Percentiles rank a stretch among this genome's conserved stretches.
Evolutionary conservation across 2,888 invertebrate species (phyloP).

Genomic region (Seira musarum): DNA sequence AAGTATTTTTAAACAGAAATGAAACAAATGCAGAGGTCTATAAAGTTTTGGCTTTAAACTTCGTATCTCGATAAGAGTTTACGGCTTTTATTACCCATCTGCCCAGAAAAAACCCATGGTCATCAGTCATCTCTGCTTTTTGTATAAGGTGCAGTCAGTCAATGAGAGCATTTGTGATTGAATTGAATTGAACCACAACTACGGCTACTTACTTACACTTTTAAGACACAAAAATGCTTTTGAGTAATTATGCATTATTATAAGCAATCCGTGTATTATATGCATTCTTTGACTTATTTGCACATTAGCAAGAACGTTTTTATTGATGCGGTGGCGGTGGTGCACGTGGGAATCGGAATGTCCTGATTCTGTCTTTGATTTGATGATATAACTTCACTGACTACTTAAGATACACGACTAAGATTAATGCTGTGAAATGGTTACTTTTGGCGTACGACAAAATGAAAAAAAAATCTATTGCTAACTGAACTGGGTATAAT

Average conservation of each 20-base stretch:
- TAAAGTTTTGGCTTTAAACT: too few species aligned
- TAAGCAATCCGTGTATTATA: neutral
- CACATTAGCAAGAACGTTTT: slow-evolving; percentile 9
- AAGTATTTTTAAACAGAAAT: too few species aligned
- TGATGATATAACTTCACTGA: slow-evolving; percentile 21
- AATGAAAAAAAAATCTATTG: neutral
- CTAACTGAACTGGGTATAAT: neutral
- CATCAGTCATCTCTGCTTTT: too few species aligned
- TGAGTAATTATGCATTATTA: slow-evolving; percentile 27
- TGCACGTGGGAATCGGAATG: slow-evolving; percentile 45
- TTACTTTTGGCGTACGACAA: slow-evolving; percentile 5
- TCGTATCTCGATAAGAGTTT: too few species aligned
- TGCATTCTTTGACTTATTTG: slow-evolving; percentile 11
- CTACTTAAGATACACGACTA: too few species aligned
- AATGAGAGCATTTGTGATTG: too few species aligned
- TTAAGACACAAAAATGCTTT: too few species aligned
- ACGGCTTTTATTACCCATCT: too few species aligned
- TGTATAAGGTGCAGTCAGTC: too few species aligned
- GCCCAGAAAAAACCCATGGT: too few species aligned
- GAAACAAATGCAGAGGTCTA: too few species aligned
- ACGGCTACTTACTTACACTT: neutral
- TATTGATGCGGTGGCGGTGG: neutral
- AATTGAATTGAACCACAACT: neutral
- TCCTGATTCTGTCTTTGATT: slow-evolving; percentile 35
- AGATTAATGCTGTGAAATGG: too few species aligned